Percentiles rank a stretch among this genome's conserved stretches.
These are phyloP conservation scores for Macrosoma leucophasiata DNA, from an alignment of 2,888 invertebrate genomes.

Conservation along the genomic window DNA sequence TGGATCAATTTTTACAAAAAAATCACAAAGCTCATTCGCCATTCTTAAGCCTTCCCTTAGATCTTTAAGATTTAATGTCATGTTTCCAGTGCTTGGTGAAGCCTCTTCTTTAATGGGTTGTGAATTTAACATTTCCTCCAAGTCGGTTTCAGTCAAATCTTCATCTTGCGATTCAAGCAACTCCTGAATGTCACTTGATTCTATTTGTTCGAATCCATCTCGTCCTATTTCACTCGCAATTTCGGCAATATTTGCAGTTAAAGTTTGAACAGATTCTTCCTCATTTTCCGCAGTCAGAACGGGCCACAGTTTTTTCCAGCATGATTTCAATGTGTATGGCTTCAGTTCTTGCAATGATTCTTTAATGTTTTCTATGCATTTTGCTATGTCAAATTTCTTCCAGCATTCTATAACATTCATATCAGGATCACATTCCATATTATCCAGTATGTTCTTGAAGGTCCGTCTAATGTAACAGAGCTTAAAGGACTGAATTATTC, in stretches of 20 bases:
- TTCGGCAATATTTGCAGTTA: conserved; percentile 28
- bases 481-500: conserved; percentile 28
- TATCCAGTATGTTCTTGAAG: conserved; percentile 28
- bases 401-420: conserved; percentile 29
- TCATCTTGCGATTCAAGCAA: conserved; percentile 28
- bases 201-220: conserved; percentile 28
- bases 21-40: conserved; percentile 26
- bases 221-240: conserved; percentile 31
- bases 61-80: conserved; percentile 23
- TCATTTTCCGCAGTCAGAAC: conserved; percentile 25
- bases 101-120: conserved; percentile 24
- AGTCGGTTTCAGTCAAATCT: conserved; percentile 32
- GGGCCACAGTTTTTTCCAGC: conserved; percentile 25
- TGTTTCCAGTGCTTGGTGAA: conserved; percentile 23
- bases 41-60: conserved; percentile 27
- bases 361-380: conserved; percentile 30
- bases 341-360: conserved; percentile 29
- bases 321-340: conserved; percentile 18
- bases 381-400: conserved; percentile 29
- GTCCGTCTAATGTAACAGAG: conserved; percentile 27
- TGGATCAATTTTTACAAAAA: conserved; percentile 27
- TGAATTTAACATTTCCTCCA: conserved; percentile 29
- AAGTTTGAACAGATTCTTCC: conserved; percentile 25
- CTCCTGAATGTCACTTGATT: conserved; percentile 29
- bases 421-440: conserved; percentile 29